These are phyloP conservation scores for Phaedon cochleariae DNA, from an alignment of 2,888 invertebrate species.

Conservation along the genomic window DNA sequence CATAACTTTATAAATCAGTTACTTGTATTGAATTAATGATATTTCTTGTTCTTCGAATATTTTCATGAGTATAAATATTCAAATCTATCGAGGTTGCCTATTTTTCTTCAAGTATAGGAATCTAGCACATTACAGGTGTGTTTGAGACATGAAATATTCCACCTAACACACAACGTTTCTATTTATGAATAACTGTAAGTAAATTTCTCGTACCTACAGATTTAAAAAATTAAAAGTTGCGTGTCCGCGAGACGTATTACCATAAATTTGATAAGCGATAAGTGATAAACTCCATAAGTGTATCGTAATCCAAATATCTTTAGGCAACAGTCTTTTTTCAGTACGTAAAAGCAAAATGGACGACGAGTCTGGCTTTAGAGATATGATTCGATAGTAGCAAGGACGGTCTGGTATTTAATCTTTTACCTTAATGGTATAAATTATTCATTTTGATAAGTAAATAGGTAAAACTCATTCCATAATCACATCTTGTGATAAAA, in stretches of 20 bases:
- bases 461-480: constrained; percentile 60
- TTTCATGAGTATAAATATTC: too few species aligned
- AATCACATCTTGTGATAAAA: constrained; percentile 50
- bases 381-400: constrained; percentile 60
- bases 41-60: too few species aligned
- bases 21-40: too few species aligned
- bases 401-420: constrained; percentile 61
- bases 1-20: too few species aligned
- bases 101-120: background rate
- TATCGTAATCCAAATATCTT: constrained; percentile 58
- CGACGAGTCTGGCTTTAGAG: constrained; percentile 52
- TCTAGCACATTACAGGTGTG: constrained; percentile 7
- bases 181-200: constrained; percentile 40
- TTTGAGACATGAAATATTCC: constrained; percentile 13
- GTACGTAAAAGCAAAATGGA: constrained; percentile 51
- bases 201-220: constrained; percentile 24
- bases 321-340: constrained; percentile 40
- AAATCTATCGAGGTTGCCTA: background rate
- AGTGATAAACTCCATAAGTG: constrained; percentile 54
- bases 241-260: constrained; percentile 53
- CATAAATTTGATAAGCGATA: constrained; percentile 59
- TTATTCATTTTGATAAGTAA: constrained; percentile 59
- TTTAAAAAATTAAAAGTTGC: constrained; percentile 54
- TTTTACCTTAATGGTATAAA: constrained; percentile 60
- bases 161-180: background rate